Evolutionary conservation across 1,140 invertebrate species (phyloP).

Genomic region (Drosophila tropicalis): DNA sequence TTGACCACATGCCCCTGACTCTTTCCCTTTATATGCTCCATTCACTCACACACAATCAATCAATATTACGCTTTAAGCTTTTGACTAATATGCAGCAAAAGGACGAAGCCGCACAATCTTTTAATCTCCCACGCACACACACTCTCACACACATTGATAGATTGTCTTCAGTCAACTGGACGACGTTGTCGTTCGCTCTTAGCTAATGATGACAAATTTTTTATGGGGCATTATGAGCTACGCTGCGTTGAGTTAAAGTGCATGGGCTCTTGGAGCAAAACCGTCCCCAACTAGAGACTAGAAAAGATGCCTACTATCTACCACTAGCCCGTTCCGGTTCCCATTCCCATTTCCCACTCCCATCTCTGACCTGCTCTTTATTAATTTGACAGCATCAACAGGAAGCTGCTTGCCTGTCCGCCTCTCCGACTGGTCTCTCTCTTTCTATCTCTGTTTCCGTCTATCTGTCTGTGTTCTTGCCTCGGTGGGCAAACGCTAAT

Average conservation of each 20-base stretch:
- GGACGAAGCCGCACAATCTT: constrained; percentile 51
- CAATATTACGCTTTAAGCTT: constrained; percentile 78
- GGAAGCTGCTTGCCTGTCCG: constrained; percentile 40
- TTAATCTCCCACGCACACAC: constrained; percentile 52
- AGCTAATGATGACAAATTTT: constrained; percentile 81
- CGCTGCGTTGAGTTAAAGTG: constrained; percentile 62
- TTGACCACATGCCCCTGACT: constrained; percentile 30
- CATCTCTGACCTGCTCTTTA: constrained; percentile 60
- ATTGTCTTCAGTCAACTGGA: constrained; percentile 46
- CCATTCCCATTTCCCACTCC: constrained; percentile 23
- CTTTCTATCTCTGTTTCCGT: too few relatives aligned
- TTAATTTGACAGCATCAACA: constrained; percentile 83
- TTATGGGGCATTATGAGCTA: constrained; percentile 76
- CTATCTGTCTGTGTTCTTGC: background rate
- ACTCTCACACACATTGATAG: constrained; percentile 71
- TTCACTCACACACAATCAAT: constrained; percentile 62
- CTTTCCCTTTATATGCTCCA: background rate
- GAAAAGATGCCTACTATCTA: constrained; percentile 12
- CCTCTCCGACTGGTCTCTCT: background rate
- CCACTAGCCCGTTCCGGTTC: too few relatives aligned
- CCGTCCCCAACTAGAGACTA: constrained; percentile 11
- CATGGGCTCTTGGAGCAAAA: constrained; percentile 48
- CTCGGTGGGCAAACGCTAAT: constrained; percentile 62
- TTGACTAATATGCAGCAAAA: constrained; percentile 66
- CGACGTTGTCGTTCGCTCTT: constrained; percentile 50